These are phyloP conservation scores for Heliconius ismenius DNA, from an alignment of 2,888 invertebrate species.

Conservation along the genomic window DNA sequence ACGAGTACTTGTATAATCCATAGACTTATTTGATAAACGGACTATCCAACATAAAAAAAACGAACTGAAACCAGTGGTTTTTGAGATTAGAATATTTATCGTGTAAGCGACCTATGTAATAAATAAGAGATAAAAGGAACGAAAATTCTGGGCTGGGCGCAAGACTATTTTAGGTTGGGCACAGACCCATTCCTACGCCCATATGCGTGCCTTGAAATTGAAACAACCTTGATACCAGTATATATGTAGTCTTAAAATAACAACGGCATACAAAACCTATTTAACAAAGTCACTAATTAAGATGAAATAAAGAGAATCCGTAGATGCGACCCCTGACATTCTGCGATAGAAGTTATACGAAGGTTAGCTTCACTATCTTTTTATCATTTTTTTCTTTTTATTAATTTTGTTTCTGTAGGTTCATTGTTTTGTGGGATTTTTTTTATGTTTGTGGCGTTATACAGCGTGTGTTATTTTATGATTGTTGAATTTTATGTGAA, in stretches of 20 bases:
- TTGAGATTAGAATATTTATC: too few relatives aligned
- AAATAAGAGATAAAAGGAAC: too few relatives aligned
- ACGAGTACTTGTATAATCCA: too few relatives aligned
- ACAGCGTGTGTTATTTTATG: too few relatives aligned
- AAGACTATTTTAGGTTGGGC: too few relatives aligned
- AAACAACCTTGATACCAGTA: background rate
- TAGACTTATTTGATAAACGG: too few relatives aligned
- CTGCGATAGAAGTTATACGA: constrained; percentile 25
- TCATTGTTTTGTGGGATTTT: background rate
- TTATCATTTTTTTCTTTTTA: constrained; percentile 17
- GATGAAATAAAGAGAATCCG: constrained; percentile 27
- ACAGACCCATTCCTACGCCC: too few relatives aligned
- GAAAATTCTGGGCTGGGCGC: too few relatives aligned
- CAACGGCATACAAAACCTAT: constrained; percentile 6
- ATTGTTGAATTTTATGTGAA: too few relatives aligned
- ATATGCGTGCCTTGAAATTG: background rate
- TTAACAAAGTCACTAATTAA: constrained; percentile 35
- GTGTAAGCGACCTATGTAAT: too few relatives aligned
- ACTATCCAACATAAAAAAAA: too few relatives aligned
- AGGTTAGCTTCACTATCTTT: constrained; percentile 28
- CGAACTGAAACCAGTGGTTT: too few relatives aligned
- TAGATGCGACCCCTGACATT: constrained; percentile 36
- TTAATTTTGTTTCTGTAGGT: constrained; percentile 13
- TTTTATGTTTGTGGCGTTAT: background rate
- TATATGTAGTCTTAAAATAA: background rate